Evolutionary conservation across 2,888 invertebrate genomes (phyloP), one percentile per base, ranked within the genome.

Genomic region (Tortrix viridana): DNA sequence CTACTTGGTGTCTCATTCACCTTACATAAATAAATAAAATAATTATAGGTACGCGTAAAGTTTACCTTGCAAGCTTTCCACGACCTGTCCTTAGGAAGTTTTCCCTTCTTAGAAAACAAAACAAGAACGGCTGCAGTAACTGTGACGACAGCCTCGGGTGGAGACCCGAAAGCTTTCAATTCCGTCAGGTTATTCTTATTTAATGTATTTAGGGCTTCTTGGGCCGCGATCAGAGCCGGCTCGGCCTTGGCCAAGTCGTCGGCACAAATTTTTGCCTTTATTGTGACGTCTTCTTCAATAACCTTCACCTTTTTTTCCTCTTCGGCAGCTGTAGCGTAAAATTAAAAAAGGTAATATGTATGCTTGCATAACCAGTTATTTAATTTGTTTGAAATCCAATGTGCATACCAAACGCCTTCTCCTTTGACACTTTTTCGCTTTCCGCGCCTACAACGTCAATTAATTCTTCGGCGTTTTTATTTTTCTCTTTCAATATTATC

Each of bases 161-260:
- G 98, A 5, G 97, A 95, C 1, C 97, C 97, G 82, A 98, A 98
- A 0, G 98, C 97, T 82, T 98, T 98, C 79, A 98, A 86, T 88
- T 99, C 98, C 0, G 98, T 98, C 69, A 98, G 88, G 83, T 98
- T 98, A 77, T 95, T 96, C 91, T 98, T 98, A 80, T 98, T 98
- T 23, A 98, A 86, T 0, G 98, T 98, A 79, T 98, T 96, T 54
- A 98, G 87, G 9, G 98, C 98, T 74, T 96, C 97, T 79, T 97
- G 96, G 0, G 98, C 98, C 7, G 98, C 98, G 19, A 95, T 79
- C 23, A 98, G 86, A 0, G 98, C 98, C 0, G 98, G 98, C 83
- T 98, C 97, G 0, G 98, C 98, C 80, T 96, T 97, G 0, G 95
- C 95, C 74, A 98, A 93, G 89, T 98, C 98, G 72, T 96, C 96